phyloP scores from a whole-genome alignment of 2,113 vertebrate species.

The Erpornis zantholeuca region DNA sequence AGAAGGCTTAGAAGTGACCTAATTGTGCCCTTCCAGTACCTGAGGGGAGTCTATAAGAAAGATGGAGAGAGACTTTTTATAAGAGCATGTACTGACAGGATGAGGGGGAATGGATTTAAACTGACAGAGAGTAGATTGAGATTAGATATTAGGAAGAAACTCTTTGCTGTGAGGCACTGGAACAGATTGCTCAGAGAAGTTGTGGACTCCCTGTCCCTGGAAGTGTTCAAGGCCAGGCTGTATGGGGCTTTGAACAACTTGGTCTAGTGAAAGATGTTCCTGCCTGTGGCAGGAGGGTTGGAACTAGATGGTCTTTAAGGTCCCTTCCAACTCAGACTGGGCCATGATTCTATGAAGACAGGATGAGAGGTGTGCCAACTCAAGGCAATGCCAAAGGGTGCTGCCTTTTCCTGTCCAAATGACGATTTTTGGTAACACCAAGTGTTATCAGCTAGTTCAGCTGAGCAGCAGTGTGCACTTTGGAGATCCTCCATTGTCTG shows the following conservation, averaged over 20 bases:
- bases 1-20: not conserved
- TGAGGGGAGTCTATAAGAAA: not conserved
- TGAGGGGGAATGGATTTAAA: not conserved
- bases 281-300: not conserved
- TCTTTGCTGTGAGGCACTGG: not conserved
- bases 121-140: not conserved
- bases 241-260: not conserved
- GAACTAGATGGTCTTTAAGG: not conserved
- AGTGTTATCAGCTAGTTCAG: not conserved
- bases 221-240: not conserved
- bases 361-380: not conserved
- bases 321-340: not conserved
- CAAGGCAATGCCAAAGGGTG: not conserved
- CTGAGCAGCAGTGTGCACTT: not conserved
- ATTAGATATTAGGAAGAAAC: not conserved
- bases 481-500: not conserved
- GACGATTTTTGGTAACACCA: not conserved
- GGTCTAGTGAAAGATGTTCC: not conserved
- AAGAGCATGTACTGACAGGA: not conserved
- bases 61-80: not conserved
- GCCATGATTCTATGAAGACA: not conserved
- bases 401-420: not conserved
- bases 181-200: not conserved
- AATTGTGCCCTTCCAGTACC: not conserved
- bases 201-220: accelerated